Evolutionary conservation across 2,113 vertebrate genomes (phyloP).

Genomic region (Myiozetetes cayanensis): DNA sequence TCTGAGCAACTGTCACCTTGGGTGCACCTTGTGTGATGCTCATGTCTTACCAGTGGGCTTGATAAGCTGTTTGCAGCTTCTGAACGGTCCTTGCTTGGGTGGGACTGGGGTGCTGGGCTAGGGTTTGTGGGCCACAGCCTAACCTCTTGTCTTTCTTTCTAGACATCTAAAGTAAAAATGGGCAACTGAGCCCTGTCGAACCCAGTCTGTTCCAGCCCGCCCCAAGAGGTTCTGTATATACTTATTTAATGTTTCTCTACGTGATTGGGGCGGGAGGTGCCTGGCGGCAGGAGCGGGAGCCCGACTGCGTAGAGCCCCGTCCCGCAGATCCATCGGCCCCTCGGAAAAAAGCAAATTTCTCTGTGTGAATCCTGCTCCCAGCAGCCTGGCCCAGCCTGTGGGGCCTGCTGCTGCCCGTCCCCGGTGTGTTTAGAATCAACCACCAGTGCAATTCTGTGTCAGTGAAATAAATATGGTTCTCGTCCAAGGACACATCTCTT

Average conservation of each 20-base stretch:
- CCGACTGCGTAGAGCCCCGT: neutral
- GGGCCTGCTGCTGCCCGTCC: conserved; percentile 6
- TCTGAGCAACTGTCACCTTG: neutral
- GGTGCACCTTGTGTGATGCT: neutral
- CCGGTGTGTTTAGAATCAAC: conserved; percentile 17
- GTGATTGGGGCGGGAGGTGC: conserved; percentile 10
- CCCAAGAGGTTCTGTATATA: conserved; percentile 71
- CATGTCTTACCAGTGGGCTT: rapidly evolving
- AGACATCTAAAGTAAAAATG: conserved; percentile 99
- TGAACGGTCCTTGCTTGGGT: neutral
- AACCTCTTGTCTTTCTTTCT: conserved; percentile 45
- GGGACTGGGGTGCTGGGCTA: neutral
- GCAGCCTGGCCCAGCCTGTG: neutral
- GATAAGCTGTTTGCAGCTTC: neutral
- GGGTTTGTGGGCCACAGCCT: neutral
- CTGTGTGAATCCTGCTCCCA: conserved; percentile 53
- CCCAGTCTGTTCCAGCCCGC: conserved; percentile 22
- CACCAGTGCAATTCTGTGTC: conserved; percentile 68
- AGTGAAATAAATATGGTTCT: conserved; percentile 77
- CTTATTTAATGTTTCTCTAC: conserved; percentile 77
- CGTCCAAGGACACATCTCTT: conserved; percentile 1
- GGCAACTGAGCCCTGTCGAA: conserved; percentile 79
- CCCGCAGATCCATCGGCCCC: neutral
- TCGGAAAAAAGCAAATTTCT: conserved; percentile 28
- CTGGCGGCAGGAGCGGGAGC: neutral